A percentile compares a stretch with the other conserved stretches of the same genome.
Conservation (phyloP, 2,888 invertebrate genomes). For the Drosophila mimetica region DNA sequence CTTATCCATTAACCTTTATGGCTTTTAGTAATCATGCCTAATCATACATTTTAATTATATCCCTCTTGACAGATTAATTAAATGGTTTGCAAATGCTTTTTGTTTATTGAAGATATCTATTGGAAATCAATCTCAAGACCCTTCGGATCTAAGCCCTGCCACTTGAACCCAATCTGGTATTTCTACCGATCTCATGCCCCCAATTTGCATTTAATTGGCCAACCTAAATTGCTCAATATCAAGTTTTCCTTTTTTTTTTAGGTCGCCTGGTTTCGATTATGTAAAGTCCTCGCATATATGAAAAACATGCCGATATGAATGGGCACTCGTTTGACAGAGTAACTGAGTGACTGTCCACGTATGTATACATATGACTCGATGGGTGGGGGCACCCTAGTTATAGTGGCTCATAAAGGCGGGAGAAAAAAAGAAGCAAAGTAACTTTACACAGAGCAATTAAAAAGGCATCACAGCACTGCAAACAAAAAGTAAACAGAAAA, state of each 20-base stretch:
- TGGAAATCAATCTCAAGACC: neutral
- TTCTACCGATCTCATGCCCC: constrained; percentile 9
- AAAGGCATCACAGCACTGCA: constrained; percentile 36
- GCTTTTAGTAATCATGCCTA: neutral
- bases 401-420: constrained; percentile 15
- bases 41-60: neutral
- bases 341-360: constrained; percentile 34
- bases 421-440: constrained; percentile 13
- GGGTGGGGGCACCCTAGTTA: constrained; percentile 27
- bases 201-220: constrained; percentile 30
- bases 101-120: neutral
- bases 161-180: neutral
- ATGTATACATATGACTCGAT: neutral
- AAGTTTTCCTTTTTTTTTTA: constrained; percentile 28
- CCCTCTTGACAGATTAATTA: neutral
- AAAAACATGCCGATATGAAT: constrained; percentile 10
- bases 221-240: constrained; percentile 17
- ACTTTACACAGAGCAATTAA: constrained; percentile 35
- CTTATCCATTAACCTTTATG: neutral
- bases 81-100: neutral
- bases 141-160: neutral
- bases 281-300: constrained; percentile 16
- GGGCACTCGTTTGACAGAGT: constrained; percentile 29
- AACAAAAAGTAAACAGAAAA: constrained; percentile 15
- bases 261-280: constrained; percentile 28